Percentiles rank a stretch among this genome's conserved stretches.
These are phyloP conservation scores for Hippocampus zosterae DNA, from an alignment of 2,113 vertebrate species.

Conservation along the genomic window DNA sequence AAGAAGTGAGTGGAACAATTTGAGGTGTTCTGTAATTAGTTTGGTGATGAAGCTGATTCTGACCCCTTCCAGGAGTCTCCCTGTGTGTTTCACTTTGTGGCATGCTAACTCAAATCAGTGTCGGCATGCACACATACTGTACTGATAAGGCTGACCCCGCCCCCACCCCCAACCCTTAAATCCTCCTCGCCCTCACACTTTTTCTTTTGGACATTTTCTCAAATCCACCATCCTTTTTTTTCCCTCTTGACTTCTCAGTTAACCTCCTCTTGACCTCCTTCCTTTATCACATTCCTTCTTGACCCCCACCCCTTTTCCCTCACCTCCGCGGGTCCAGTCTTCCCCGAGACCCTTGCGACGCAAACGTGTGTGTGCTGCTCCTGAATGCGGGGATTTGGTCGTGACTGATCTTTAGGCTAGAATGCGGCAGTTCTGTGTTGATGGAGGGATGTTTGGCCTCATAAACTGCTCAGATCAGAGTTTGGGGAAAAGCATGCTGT, in stretches of 20 bases:
- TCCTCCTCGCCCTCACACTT: not conserved
- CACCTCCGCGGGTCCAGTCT: slow-evolving; percentile 31
- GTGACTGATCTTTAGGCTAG: slow-evolving; percentile 72
- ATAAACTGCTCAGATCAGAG: slow-evolving; percentile 42
- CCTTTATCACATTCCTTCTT: not conserved
- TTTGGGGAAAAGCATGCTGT: slow-evolving; percentile 65
- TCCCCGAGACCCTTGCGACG: slow-evolving; percentile 43
- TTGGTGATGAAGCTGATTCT: slow-evolving; percentile 47
- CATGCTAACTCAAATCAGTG: slow-evolving; percentile 77
- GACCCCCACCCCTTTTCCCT: not conserved
- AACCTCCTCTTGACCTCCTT: not conserved
- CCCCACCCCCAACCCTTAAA: slow-evolving; percentile 4
- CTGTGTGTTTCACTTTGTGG: slow-evolving; percentile 72
- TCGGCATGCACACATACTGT: slow-evolving; percentile 72
- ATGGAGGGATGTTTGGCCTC: slow-evolving; percentile 54
- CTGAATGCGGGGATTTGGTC: slow-evolving; percentile 70
- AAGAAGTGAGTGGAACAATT: slow-evolving; percentile 1
- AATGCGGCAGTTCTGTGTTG: slow-evolving; percentile 63
- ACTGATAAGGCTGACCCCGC: slow-evolving; percentile 50
- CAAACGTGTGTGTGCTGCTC: slow-evolving; percentile 70
- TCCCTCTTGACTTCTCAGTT: slow-evolving; percentile 1
- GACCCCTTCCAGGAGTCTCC: slow-evolving; percentile 78
- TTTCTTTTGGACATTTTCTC: slow-evolving; percentile 1
- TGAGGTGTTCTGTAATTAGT: not conserved
- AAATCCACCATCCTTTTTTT: not conserved